Percentiles rank a stretch among this genome's conserved stretches.
These are phyloP conservation scores for Drosophila athabasca DNA, from an alignment of 1,140 invertebrate genomes.

Conservation along the genomic window DNA sequence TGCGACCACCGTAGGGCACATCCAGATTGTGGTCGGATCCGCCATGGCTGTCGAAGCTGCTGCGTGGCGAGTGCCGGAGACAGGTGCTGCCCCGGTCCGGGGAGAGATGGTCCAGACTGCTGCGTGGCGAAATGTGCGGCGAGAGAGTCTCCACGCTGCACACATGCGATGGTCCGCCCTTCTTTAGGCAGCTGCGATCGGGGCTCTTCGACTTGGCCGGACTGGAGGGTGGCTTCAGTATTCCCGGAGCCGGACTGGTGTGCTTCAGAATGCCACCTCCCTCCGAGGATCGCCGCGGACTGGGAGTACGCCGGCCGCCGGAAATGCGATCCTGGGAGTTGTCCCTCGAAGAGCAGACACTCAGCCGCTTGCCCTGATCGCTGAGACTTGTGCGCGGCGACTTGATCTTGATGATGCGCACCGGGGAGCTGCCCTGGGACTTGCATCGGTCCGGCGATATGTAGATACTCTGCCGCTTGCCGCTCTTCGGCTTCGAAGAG, in stretches of 20 bases:
- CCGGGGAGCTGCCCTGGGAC: constrained; percentile 79
- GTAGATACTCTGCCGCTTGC: constrained; percentile 75
- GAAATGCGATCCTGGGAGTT: constrained; percentile 78
- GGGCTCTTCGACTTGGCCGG: constrained; percentile 80
- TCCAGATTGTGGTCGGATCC: constrained; percentile 76
- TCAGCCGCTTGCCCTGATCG: constrained; percentile 75
- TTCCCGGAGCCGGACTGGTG: constrained; percentile 59
- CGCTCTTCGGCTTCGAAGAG: constrained; percentile 48
- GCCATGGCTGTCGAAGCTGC: constrained; percentile 79
- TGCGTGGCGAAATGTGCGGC: constrained; percentile 71
- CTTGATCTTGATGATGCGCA: constrained; percentile 83
- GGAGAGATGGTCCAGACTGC: constrained; percentile 78
- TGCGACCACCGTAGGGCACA: constrained; percentile 65
- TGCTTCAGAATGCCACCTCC: constrained; percentile 80
- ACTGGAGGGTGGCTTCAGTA: constrained; percentile 76
- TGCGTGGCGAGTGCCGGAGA: constrained; percentile 74
- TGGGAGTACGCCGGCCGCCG: constrained; percentile 71
- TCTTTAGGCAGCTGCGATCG: constrained; percentile 80
- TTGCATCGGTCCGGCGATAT: constrained; percentile 82
- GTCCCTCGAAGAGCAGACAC: constrained; percentile 72
- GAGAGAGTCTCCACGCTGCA: constrained; percentile 67
- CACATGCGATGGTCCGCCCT: constrained; percentile 72
- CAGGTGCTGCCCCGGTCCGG: constrained; percentile 73
- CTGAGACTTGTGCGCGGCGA: constrained; percentile 75
- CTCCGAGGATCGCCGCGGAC: constrained; percentile 75